Evolutionary conservation across 1,140 invertebrate species (phyloP).

Genomic region (Leptinotarsa lineolata): DNA sequence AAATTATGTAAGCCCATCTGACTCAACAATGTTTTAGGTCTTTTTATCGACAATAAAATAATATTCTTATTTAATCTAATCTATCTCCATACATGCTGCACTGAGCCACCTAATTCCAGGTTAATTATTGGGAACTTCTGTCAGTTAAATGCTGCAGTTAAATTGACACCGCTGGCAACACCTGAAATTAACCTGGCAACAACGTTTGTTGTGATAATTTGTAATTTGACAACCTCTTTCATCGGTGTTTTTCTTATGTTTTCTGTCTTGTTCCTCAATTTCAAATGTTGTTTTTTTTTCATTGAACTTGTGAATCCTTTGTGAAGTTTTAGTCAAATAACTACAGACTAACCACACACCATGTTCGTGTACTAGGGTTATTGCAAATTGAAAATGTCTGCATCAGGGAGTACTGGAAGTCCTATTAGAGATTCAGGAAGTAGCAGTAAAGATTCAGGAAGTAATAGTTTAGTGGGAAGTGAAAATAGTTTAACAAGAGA

Average conservation of each 20-base stretch:
- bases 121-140: too few species aligned
- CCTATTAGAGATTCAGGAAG: conserved; percentile 41
- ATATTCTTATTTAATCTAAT: too few species aligned
- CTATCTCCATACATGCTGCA: too few species aligned
- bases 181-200: too few species aligned
- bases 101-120: too few species aligned
- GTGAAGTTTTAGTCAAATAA: neutral
- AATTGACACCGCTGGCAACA: too few species aligned
- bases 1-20: too few species aligned
- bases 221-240: too few species aligned
- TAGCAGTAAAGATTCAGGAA: conserved; percentile 50
- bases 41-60: too few species aligned
- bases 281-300: neutral
- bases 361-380: neutral
- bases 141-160: too few species aligned
- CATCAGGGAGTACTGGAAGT: neutral
- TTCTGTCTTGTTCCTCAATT: conserved; percentile 3
- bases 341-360: neutral
- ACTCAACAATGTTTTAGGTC: too few species aligned
- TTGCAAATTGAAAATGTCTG: conserved; percentile 5
- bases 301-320: neutral
- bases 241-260: conserved; percentile 7
- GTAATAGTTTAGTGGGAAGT: conserved; percentile 42
- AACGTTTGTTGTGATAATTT: too few species aligned
- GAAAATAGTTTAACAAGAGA: conserved; percentile 60